Conservation (phyloP, 1,140 invertebrate species). For the Drosophila kikkawai region DNA sequence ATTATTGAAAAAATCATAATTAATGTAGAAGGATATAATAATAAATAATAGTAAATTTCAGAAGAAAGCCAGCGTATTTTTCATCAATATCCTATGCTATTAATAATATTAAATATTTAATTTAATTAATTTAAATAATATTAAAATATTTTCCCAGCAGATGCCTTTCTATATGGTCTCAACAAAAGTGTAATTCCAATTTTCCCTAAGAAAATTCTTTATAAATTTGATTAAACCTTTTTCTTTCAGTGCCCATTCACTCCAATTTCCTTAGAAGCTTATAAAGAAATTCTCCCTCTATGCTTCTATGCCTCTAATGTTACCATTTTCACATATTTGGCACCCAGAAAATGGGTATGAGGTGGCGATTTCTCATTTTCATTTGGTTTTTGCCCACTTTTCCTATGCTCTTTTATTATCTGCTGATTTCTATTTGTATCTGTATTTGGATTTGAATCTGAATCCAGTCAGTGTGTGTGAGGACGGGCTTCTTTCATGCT, state of each 20-base stretch:
- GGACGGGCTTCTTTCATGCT: constrained; percentile 74
- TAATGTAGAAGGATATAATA: neutral
- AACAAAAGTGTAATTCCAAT: too few relatives aligned
- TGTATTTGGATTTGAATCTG: constrained; percentile 34
- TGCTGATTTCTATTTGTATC: constrained; percentile 45
- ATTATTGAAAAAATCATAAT: neutral
- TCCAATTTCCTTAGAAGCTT: constrained; percentile 18
- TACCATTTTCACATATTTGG: constrained; percentile 24
- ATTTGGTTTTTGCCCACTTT: constrained; percentile 34
- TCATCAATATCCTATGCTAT: too few relatives aligned
- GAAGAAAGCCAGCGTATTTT: too few relatives aligned
- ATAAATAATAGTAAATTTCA: too few relatives aligned
- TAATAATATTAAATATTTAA: too few relatives aligned
- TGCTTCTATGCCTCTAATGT: neutral
- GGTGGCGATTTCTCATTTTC: constrained; percentile 71
- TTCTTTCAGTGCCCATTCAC: neutral
- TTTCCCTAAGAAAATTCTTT: neutral
- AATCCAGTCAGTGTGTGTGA: constrained; percentile 17
- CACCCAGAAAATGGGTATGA: constrained; percentile 31
- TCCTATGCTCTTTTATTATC: constrained; percentile 55
- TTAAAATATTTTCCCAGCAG: neutral
- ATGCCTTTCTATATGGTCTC: too few relatives aligned
- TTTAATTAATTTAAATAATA: too few relatives aligned
- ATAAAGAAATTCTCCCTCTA: constrained; percentile 6
- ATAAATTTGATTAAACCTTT: neutral